These are phyloP conservation scores for Schizotus pectinicornis DNA, from an alignment of 2,888 invertebrate species.

Conservation along the genomic window DNA sequence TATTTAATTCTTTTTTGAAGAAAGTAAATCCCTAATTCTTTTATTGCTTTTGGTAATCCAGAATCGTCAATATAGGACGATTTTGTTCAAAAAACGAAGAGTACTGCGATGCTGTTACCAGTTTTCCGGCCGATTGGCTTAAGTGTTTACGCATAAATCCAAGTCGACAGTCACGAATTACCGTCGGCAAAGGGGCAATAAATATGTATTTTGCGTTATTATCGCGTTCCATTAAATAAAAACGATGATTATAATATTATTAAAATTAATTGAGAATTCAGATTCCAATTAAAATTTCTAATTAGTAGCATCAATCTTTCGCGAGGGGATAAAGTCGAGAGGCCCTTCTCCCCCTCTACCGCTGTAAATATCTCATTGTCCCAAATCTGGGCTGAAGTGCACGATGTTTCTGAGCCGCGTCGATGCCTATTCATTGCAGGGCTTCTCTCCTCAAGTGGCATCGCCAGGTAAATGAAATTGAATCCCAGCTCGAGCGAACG, in stretches of 20 bases:
- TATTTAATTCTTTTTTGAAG: too few species aligned
- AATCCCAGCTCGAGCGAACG: constrained; percentile 37
- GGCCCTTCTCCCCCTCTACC: not conserved
- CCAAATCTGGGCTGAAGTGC: constrained; percentile 22
- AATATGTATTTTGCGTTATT: constrained; percentile 24
- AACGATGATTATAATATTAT: constrained; percentile 30
- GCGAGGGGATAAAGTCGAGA: constrained; percentile 10
- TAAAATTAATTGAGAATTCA: constrained; percentile 36
- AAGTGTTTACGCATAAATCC: too few species aligned
- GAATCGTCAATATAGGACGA: too few species aligned
- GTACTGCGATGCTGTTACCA: too few species aligned
- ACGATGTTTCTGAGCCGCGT: constrained; percentile 20
- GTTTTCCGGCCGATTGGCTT: too few species aligned
- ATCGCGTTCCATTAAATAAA: constrained; percentile 26
- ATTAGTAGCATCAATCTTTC: constrained; percentile 36
- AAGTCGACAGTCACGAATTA: not conserved
- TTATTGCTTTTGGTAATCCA: too few species aligned
- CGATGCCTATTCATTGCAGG: constrained; percentile 26
- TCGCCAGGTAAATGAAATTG: constrained; percentile 44
- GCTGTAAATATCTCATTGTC: constrained; percentile 24
- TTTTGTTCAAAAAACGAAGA: too few species aligned
- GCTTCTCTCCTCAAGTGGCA: constrained; percentile 28
- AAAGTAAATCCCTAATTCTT: too few species aligned
- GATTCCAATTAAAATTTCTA: constrained; percentile 36
- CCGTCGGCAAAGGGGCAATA: constrained; percentile 17